These are phyloP conservation scores for Porites rus DNA, from an alignment of 92 coral and sea anemone species.

Conservation along the genomic window DNA sequence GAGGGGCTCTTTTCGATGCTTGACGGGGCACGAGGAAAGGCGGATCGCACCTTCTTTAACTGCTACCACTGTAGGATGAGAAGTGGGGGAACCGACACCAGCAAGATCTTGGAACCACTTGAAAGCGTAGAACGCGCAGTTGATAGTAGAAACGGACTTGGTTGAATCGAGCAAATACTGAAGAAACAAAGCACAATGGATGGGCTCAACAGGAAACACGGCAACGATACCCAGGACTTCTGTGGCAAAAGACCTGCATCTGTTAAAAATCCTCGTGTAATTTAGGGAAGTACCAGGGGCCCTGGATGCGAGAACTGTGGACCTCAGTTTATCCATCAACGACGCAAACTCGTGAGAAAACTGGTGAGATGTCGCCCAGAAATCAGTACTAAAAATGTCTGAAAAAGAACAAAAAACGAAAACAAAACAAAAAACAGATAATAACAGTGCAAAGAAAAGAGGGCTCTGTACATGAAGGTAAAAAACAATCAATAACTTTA, in stretches of 20 bases:
- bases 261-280: slow-evolving; percentile 45
- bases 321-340: slow-evolving; percentile 19
- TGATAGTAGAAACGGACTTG: slow-evolving; percentile 35
- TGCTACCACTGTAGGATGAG: slow-evolving; percentile 34
- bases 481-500: neutral
- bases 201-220: slow-evolving; percentile 39
- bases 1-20: too few species aligned
- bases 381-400: neutral
- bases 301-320: slow-evolving; percentile 52
- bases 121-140: slow-evolving; percentile 44
- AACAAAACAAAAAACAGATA: slow-evolving; percentile 10
- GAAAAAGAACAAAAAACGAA: neutral
- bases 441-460: neutral
- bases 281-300: slow-evolving; percentile 44
- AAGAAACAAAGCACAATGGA: slow-evolving; percentile 39
- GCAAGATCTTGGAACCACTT: neutral
- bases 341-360: neutral
- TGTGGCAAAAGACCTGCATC: slow-evolving; percentile 48
- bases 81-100: slow-evolving; percentile 18
- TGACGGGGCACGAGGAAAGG: neutral
- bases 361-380: neutral
- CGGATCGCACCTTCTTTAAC: slow-evolving; percentile 27
- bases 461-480: too few species aligned
- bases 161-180: slow-evolving; percentile 32
- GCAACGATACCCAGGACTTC: slow-evolving; percentile 8